These are phyloP conservation scores for Chloroceryle aenea DNA, from an alignment of 2,113 vertebrate genomes.

Conservation along the genomic window DNA sequence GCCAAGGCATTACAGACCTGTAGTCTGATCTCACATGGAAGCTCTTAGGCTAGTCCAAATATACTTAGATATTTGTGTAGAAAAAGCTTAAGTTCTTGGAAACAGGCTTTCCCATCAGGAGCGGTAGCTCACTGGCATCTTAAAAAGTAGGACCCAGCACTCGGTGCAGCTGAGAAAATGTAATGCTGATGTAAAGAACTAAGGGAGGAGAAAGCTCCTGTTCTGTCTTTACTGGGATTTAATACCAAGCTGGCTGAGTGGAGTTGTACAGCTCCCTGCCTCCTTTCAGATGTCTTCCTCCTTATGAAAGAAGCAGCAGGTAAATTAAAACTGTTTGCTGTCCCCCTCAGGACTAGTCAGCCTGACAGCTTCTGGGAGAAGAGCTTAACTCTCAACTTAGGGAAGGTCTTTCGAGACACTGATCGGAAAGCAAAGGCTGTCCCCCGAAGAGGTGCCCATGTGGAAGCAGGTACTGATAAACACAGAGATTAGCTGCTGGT, in stretches of 20 bases:
- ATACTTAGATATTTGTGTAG: neutral
- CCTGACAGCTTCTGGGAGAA: neutral
- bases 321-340: neutral
- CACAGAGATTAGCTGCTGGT: neutral
- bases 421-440: neutral
- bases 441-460: neutral
- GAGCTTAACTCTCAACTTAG: neutral
- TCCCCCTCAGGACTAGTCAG: neutral
- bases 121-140: neutral
- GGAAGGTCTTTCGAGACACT: neutral
- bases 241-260: neutral
- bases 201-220: neutral
- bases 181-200: neutral
- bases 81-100: constrained; percentile 7
- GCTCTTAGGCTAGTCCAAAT: constrained; percentile 5
- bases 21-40: neutral
- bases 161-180: neutral
- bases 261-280: neutral
- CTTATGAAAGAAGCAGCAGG: neutral
- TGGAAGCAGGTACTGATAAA: neutral
- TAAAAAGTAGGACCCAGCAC: neutral
- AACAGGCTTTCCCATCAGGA: neutral
- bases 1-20: neutral
- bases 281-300: neutral
- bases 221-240: neutral